A percentile compares a stretch with the other conserved stretches of the same genome.
These are phyloP conservation scores for Pygoscelis antarcticus DNA, from an alignment of 2,113 vertebrate genomes.

Conservation along the genomic window DNA sequence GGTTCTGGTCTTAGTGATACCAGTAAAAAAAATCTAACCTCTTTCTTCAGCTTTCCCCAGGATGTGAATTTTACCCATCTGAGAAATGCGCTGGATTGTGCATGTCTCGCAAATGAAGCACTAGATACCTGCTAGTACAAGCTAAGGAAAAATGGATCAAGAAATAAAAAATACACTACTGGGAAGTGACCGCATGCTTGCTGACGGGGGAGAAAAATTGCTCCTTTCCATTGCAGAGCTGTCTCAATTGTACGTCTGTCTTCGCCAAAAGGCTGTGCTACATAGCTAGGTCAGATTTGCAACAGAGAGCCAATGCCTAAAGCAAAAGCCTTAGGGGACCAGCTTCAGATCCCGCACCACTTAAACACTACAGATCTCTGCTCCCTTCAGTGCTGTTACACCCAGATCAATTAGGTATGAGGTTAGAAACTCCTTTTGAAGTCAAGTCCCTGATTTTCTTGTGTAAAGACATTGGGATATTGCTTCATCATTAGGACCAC, in stretches of 20 bases:
- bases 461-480: background rate
- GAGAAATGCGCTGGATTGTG: background rate
- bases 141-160: background rate
- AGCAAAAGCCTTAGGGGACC: background rate
- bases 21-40: background rate
- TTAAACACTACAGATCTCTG: background rate
- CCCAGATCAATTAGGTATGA: background rate
- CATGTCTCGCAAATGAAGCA: background rate
- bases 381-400: background rate
- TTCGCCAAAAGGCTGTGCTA: background rate
- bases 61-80: background rate
- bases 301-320: background rate
- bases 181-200: background rate
- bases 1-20: background rate
- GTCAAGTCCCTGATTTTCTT: background rate
- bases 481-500: background rate
- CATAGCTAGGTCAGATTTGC: background rate
- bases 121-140: background rate
- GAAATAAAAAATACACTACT: background rate
- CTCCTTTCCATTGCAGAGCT: background rate
- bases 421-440: background rate
- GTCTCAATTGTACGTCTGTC: background rate
- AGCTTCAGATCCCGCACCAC: background rate
- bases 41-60: background rate
- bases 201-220: background rate